Conservation (phyloP, 92 coral and sea anemone species). For the Epizoanthus ramosus region DNA sequence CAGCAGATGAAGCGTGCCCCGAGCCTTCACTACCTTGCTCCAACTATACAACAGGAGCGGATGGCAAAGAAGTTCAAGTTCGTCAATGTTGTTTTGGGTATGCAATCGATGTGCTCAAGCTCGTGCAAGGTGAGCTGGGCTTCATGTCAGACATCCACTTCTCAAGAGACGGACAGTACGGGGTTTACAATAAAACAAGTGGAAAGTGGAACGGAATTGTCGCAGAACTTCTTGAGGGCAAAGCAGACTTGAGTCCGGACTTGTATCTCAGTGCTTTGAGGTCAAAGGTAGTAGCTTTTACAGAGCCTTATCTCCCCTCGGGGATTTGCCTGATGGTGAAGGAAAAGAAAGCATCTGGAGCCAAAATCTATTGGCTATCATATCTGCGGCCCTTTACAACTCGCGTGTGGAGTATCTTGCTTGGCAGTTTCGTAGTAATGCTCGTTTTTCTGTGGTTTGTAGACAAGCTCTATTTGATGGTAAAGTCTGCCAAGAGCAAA, state of each 20-base stretch:
- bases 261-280: slow-evolving; percentile 79
- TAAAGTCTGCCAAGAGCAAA: slow-evolving; percentile 7
- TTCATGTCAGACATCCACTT: slow-evolving; percentile 58
- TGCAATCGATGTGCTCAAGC: slow-evolving; percentile 74
- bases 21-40: slow-evolving; percentile 54
- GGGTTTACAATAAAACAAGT: slow-evolving; percentile 66
- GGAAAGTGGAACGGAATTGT: slow-evolving; percentile 86
- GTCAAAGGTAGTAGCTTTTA: slow-evolving; percentile 71
- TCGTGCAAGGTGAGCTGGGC: slow-evolving; percentile 32
- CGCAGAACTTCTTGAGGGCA: slow-evolving; percentile 62
- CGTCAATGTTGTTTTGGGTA: slow-evolving; percentile 83
- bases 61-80: slow-evolving; percentile 28
- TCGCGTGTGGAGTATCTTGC: slow-evolving; percentile 75
- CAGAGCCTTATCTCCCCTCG: slow-evolving; percentile 84
- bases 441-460: slow-evolving; percentile 72
- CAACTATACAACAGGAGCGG: slow-evolving; percentile 44
- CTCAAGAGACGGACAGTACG: slow-evolving; percentile 76
- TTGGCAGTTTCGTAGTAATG: slow-evolving; percentile 81
- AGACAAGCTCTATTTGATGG: slow-evolving; percentile 51
- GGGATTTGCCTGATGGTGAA: slow-evolving; percentile 82
- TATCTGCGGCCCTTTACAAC: slow-evolving; percentile 82
- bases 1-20: slow-evolving; percentile 62
- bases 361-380: slow-evolving; percentile 76
- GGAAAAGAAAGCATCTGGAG: slow-evolving; percentile 62
- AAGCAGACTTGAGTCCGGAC: slow-evolving; percentile 77